Evolutionary conservation across 2,113 vertebrate genomes (phyloP).

Genomic region (Mobula birostris): DNA sequence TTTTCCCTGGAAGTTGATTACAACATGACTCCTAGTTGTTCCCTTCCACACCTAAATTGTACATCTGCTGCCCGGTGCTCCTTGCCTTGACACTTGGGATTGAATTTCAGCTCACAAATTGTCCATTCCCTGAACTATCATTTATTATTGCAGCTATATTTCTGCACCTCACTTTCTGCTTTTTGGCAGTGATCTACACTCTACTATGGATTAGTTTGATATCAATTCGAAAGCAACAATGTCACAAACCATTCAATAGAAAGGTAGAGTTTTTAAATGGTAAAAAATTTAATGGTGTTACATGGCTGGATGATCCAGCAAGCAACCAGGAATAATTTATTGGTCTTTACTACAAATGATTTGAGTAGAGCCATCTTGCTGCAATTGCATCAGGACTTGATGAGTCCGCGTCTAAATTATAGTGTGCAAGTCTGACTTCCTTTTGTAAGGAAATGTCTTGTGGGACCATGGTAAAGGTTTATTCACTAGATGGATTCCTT

Average conservation of each 20-base stretch:
- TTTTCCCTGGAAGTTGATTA: neutral
- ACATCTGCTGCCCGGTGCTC: neutral
- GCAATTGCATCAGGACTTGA: too few species aligned
- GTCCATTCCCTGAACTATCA: neutral
- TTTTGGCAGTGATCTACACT: neutral
- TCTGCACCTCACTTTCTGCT: neutral
- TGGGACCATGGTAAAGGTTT: too few species aligned
- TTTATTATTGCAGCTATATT: neutral
- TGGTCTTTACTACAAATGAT: too few species aligned
- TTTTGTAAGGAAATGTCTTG: too few species aligned
- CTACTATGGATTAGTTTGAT: neutral
- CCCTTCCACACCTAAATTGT: neutral
- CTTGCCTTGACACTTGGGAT: neutral
- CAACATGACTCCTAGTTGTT: neutral
- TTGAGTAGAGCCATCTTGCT: too few species aligned
- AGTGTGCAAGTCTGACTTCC: too few species aligned
- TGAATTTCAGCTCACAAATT: neutral
- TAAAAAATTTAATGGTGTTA: too few species aligned
- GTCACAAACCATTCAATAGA: neutral
- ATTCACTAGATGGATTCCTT: too few species aligned
- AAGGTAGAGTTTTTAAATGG: too few species aligned
- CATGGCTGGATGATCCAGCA: too few species aligned
- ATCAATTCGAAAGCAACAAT: neutral
- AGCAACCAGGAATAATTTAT: too few species aligned
- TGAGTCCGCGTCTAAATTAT: too few species aligned